Conservation (phyloP, 2,797 vertebrate genomes). For the Eremophila alpestris region DNA sequence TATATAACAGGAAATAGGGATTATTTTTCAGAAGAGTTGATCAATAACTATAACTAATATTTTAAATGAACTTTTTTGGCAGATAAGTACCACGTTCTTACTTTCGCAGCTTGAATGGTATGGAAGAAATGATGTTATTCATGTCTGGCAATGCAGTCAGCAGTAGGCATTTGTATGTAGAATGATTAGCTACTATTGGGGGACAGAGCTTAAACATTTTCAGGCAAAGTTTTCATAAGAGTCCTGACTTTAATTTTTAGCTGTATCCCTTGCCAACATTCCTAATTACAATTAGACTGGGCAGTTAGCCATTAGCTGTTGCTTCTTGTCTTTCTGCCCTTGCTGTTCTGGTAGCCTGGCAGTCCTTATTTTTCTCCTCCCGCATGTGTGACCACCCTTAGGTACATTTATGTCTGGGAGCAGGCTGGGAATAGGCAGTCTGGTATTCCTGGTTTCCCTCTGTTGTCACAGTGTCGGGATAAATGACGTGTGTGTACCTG, state of each 20-base stretch:
- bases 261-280: neutral
- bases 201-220: neutral
- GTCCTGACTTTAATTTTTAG: neutral
- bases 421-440: neutral
- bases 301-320: neutral
- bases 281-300: neutral
- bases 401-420: neutral
- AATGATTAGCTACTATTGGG: neutral
- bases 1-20: neutral
- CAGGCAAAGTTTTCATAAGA: neutral
- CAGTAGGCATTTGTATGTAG: neutral
- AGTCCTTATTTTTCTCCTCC: neutral
- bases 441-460: neutral
- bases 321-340: neutral
- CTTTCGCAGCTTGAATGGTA: neutral
- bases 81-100: accelerated
- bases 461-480: neutral
- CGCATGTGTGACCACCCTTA: accelerated
- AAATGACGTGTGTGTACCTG: slow-evolving; percentile 5
- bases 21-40: neutral
- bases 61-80: neutral
- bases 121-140: neutral
- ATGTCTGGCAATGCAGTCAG: neutral
- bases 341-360: neutral
- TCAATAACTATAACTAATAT: neutral